These are phyloP conservation scores for Tetraneura akinire DNA, from an alignment of 1,140 invertebrate species.

Conservation along the genomic window DNA sequence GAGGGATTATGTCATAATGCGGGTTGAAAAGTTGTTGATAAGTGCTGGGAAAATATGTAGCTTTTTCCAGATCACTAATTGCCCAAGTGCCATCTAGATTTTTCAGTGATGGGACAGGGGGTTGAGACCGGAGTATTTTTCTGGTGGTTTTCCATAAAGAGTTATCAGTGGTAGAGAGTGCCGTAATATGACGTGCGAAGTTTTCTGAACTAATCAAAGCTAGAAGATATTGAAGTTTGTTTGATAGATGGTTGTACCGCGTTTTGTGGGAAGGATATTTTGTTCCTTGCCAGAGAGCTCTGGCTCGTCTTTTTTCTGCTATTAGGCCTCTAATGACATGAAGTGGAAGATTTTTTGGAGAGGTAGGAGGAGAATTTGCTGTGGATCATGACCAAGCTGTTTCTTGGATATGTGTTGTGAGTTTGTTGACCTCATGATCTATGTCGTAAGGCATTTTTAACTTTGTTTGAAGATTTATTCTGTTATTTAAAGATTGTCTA, in stretches of 20 bases:
- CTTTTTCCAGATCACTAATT: not conserved
- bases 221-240: not conserved
- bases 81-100: not conserved
- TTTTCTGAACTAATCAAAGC: not conserved
- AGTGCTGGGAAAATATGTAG: conserved; percentile 31
- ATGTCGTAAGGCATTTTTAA: not conserved
- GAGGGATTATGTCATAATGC: not conserved
- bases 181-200: not conserved
- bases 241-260: not conserved
- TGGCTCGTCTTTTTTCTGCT: not conserved
- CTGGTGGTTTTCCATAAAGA: conserved; percentile 26
- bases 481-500: not conserved
- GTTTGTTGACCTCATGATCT: not conserved
- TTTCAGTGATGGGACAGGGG: not conserved
- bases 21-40: conserved; percentile 5
- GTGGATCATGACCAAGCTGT: not conserved
- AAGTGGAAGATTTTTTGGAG: not conserved
- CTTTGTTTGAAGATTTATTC: not conserved
- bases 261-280: conserved; percentile 1
- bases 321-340: conserved; percentile 8
- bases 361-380: not conserved
- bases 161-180: not conserved
- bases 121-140: conserved; percentile 21
- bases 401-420: not conserved
- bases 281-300: not conserved